These are phyloP conservation scores for Perognathus longimembris DNA, from an alignment of 2,113 vertebrate genomes.

Conservation along the genomic window DNA sequence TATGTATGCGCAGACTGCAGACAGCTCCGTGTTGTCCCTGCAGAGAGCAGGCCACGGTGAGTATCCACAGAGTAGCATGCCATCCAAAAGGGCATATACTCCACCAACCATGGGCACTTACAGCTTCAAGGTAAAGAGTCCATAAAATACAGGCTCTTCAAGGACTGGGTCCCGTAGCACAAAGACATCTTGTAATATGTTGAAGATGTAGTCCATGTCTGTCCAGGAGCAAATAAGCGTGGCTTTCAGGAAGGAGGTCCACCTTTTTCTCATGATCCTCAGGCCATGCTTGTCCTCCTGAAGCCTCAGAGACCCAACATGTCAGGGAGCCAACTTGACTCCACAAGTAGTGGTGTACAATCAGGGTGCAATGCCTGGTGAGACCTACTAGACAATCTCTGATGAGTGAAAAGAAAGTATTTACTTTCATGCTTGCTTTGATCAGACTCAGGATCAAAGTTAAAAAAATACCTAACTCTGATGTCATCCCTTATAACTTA, in stretches of 20 bases:
- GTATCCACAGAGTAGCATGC: fast-evolving
- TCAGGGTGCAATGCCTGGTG: no score
- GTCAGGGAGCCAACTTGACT: background rate
- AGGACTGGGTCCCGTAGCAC: slow-evolving; percentile 89
- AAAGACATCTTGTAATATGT: slow-evolving; percentile 95
- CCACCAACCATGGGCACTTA: slow-evolving; percentile 83
- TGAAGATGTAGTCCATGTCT: slow-evolving; percentile 96
- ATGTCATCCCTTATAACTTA: background rate
- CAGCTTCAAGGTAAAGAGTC: slow-evolving; percentile 96
- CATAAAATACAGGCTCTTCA: slow-evolving; percentile 94
- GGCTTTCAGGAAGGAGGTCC: slow-evolving; percentile 98
- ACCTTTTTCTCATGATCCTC: slow-evolving; percentile 96
- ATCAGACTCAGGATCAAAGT: background rate
- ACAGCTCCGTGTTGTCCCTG: slow-evolving; percentile 96
- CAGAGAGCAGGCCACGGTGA: background rate
- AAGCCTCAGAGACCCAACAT: background rate
- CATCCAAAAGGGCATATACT: fast-evolving
- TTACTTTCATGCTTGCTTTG: fast-evolving
- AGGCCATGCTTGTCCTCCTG: slow-evolving; percentile 96
- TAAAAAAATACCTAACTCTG: no score
- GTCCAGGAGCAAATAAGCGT: slow-evolving; percentile 95
- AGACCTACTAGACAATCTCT: background rate
- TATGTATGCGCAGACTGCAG: slow-evolving; percentile 95
- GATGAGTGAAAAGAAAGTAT: background rate
- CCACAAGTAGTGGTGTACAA: background rate